A percentile compares a stretch with the other conserved stretches of the same genome.
phyloP scores from a whole-genome alignment of 2,113 vertebrate genomes.

The Pseudopodoces humilis region DNA sequence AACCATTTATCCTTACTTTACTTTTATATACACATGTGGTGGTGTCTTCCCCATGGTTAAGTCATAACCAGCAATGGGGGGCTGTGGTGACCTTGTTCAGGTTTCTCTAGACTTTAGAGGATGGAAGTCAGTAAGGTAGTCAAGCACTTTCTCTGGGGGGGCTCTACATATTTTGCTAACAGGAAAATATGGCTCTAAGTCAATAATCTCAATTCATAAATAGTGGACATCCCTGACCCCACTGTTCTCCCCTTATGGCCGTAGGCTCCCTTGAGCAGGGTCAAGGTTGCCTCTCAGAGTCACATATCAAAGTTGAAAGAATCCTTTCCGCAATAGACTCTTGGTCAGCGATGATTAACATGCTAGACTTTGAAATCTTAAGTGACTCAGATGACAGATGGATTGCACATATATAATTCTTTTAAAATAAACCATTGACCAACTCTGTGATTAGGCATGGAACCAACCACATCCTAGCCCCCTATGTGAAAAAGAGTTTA shows the following conservation, averaged over 20 bases:
- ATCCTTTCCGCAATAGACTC: neutral
- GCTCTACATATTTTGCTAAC: neutral
- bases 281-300: neutral
- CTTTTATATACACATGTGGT: neutral
- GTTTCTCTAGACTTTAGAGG: neutral
- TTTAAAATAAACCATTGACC: neutral
- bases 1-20: neutral
- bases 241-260: accelerated
- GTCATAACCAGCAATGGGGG: neutral
- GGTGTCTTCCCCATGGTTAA: neutral
- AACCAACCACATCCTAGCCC: neutral
- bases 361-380: neutral
- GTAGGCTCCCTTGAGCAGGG: neutral
- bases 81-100: neutral
- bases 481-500: neutral
- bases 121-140: neutral
- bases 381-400: neutral
- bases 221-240: neutral
- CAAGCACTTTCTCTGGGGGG: neutral
- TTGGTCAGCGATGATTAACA: neutral
- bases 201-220: neutral
- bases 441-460: neutral
- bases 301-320: neutral
- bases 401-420: neutral
- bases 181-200: neutral